Evolutionary conservation across 1,140 invertebrate genomes (phyloP).

Genomic region (Wasmannia auropunctata): DNA sequence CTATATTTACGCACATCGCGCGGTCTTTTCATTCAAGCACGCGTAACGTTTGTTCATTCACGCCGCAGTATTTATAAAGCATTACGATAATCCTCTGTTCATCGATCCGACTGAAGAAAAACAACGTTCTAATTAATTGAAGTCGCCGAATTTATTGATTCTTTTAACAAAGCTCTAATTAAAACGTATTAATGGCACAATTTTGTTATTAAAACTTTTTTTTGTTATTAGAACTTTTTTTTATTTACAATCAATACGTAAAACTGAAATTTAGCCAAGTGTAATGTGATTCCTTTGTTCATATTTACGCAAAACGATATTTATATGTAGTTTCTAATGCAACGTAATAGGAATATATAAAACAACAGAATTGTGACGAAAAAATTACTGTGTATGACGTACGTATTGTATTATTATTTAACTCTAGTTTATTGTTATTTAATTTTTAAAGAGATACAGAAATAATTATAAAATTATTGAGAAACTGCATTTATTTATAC

Average conservation of each 20-base stretch:
- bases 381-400: neutral
- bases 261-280: neutral
- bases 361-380: neutral
- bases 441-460: neutral
- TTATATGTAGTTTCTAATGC: neutral
- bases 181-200: neutral
- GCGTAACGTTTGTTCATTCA: slow-evolving; percentile 41
- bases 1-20: slow-evolving; percentile 48
- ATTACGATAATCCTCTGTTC: neutral
- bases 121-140: neutral
- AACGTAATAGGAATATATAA: neutral
- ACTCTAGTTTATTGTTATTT: neutral
- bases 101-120: neutral
- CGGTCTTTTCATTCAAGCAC: slow-evolving; percentile 46
- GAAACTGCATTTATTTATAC: neutral
- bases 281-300: neutral
- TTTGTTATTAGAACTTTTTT: too few relatives aligned
- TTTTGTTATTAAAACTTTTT: neutral
- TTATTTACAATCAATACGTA: too few relatives aligned
- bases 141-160: neutral
- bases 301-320: neutral
- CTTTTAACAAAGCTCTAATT: neutral
- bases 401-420: too few relatives aligned
- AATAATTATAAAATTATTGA: neutral
- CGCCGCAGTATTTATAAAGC: slow-evolving; percentile 24